phyloP scores from a whole-genome alignment of 2,888 invertebrate species.

The Limnephilus marmoratus region DNA sequence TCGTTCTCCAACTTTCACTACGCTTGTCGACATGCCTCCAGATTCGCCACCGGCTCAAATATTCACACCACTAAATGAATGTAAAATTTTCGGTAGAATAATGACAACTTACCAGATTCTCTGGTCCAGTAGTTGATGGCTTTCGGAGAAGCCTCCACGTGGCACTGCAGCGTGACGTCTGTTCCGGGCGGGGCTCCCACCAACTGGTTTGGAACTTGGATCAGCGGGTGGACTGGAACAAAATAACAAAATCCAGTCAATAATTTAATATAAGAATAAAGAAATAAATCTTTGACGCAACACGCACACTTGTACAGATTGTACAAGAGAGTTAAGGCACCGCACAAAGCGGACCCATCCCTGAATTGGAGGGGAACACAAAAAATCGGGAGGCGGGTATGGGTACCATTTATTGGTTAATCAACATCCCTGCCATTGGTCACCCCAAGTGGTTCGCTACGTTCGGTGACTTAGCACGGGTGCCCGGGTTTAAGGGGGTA shows the following conservation, averaged over 20 bases:
- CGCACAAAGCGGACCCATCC: not conserved
- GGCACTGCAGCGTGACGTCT: constrained; percentile 89
- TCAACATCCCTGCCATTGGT: too few relatives aligned
- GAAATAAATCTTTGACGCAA: not conserved
- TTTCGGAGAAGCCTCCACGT: constrained; percentile 94
- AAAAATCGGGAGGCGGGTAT: too few relatives aligned
- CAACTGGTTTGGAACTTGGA: constrained; percentile 95
- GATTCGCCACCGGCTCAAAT: not conserved
- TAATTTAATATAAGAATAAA: not conserved
- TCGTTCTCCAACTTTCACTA: not conserved
- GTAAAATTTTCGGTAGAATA: not conserved
- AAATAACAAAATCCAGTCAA: constrained; percentile 55
- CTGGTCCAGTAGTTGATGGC: constrained; percentile 97
- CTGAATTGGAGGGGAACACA: not conserved
- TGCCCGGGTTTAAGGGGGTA: too few relatives aligned
- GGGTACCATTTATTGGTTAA: too few relatives aligned
- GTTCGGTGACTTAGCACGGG: too few relatives aligned
- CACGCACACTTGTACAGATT: not conserved
- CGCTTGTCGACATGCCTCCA: not conserved
- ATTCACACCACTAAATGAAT: not conserved
- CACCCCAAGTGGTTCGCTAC: too few relatives aligned
- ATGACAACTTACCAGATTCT: constrained; percentile 84
- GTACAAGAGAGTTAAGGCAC: not conserved
- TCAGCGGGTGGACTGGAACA: constrained; percentile 91
- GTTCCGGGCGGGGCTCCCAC: constrained; percentile 92